Conservation (phyloP, 1,140 invertebrate species). For the Samia ricini region DNA sequence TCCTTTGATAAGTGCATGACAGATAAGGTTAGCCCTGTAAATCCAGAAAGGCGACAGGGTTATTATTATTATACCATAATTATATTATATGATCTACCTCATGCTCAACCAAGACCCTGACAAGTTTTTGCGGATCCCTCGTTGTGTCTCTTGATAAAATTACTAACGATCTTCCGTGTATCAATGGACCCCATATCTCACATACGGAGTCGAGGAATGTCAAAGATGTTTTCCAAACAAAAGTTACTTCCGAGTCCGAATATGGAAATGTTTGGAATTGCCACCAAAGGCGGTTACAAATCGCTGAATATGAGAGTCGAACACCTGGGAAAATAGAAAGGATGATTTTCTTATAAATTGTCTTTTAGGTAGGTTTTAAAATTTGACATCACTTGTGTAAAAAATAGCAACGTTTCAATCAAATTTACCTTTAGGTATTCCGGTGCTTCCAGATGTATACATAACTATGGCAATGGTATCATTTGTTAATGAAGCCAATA, state of each 20-base stretch:
- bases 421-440: conserved; percentile 89
- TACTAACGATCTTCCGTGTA: conserved; percentile 84
- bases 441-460: conserved; percentile 96
- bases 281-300: conserved; percentile 90
- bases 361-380: no score
- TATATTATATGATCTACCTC: conserved; percentile 78
- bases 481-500: conserved; percentile 35
- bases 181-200: conserved; percentile 90
- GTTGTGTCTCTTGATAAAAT: conserved; percentile 85
- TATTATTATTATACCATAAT: no score
- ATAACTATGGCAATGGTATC: conserved; percentile 85
- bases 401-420: not conserved
- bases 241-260: conserved; percentile 79
- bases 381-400: not conserved
- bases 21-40: no score
- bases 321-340: conserved; percentile 82
- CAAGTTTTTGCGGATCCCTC: conserved; percentile 85
- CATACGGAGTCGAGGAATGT: conserved; percentile 93
- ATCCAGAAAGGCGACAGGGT: no score
- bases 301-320: conserved; percentile 86
- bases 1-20: no score
- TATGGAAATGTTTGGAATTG: conserved; percentile 90
- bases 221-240: conserved; percentile 92
- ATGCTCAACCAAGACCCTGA: conserved; percentile 82
- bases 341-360: not conserved